A percentile compares a stretch with the other conserved stretches of the same genome.
Evolutionary conservation across 2,797 vertebrate genomes (phyloP).

Genomic region (Discoglossus pictus): DNA sequence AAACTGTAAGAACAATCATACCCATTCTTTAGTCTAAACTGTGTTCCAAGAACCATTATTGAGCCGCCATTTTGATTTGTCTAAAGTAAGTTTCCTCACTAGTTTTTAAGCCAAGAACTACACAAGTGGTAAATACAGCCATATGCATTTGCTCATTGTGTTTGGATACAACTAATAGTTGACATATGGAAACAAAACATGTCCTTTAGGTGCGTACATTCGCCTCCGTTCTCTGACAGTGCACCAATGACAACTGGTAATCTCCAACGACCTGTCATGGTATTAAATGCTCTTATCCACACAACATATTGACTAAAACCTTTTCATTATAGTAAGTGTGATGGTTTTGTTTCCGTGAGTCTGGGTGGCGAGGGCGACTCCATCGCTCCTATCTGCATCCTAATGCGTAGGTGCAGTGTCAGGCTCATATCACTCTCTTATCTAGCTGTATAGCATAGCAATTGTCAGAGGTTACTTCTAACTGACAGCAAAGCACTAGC

Average conservation of each 20-base stretch:
- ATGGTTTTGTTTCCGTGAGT: slow-evolving; percentile 16
- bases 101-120: too few species aligned
- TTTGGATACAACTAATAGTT: too few species aligned
- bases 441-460: slow-evolving; percentile 23
- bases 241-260: slow-evolving; percentile 3
- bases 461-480: slow-evolving; percentile 40
- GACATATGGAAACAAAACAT: not conserved
- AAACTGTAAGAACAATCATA: too few species aligned
- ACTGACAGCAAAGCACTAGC: slow-evolving; percentile 38
- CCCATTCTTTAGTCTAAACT: too few species aligned
- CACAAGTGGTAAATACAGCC: too few species aligned
- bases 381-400: slow-evolving; percentile 12
- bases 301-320: slow-evolving; percentile 7
- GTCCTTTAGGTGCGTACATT: not conserved
- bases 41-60: too few species aligned
- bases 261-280: not conserved
- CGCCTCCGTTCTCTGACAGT: not conserved
- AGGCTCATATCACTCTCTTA: slow-evolving; percentile 30
- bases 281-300: slow-evolving; percentile 27
- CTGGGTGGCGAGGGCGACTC: not conserved
- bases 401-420: slow-evolving; percentile 37
- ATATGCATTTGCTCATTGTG: too few species aligned
- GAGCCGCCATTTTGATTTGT: too few species aligned
- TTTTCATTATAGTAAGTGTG: slow-evolving; percentile 24
- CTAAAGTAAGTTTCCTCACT: too few species aligned